Base-by-base conservation (phyloP, 1,140 invertebrate species). In the Neodiprion fabricii region DNA sequence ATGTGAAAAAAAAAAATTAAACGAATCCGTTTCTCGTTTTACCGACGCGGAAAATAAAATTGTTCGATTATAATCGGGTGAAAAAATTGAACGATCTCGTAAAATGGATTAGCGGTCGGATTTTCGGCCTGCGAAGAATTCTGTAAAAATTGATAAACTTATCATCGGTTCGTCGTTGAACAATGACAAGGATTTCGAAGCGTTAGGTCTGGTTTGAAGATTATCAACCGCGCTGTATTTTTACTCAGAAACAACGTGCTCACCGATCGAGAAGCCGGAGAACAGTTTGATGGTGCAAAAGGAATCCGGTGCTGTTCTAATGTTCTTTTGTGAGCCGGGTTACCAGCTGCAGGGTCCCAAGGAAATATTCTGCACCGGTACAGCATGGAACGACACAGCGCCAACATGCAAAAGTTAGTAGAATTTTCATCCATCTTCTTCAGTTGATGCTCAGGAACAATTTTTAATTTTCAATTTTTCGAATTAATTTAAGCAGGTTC, bases 301-400 rank as follows among this genome's bases (percentile, higher is more conserved):
- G 14, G 89, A 90, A 74, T 77, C 85, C 2, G 89, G 90, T 1
- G 92, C 91, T 0, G 90, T 92, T 76, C 77, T 92, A 5, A 89
- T 90, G 74, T 92, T 91, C 77, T 91, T 92, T 80, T 95, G 94
- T 77, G 85, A 91, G 72, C 90, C 92, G 0, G 91, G 90, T 0
- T 92, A 91, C 79, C 76, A 84, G 17, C 80, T 94, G 11, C 79
- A 88, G 1, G 93, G 93, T 0, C 85, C 89, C 0, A 17, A 83
- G 0, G 87, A 87, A 50, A 86, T 93, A 65, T 93, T 91, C 83
- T 95, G 94, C 81, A 89, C 94, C 77, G 93, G 93, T 1, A 79
- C 66, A 8, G 79, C 83, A 1, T 94, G 93, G 93, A 93, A 92
- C 74, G 85, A 83, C 2, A 90, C 90, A 9, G 81, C 83, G 9